Evolutionary conservation across 1,140 invertebrate species (phyloP).

Genomic region (Bactericera cockerelli): DNA sequence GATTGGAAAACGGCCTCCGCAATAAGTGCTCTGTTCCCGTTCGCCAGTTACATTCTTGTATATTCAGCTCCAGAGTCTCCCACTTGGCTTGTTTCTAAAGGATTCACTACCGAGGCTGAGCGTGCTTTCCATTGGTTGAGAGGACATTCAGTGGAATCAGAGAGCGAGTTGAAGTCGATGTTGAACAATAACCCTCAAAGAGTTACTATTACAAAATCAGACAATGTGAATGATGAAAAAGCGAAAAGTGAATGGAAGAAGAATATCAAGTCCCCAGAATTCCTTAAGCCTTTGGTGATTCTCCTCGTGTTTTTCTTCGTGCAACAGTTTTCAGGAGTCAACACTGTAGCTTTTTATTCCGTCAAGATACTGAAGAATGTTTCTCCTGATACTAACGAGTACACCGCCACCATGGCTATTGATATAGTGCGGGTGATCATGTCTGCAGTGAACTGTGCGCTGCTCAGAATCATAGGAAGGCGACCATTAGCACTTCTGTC

Average conservation of each 20-base stretch:
- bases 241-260: neutral
- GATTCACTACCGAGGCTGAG: constrained; percentile 32
- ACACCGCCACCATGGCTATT: constrained; percentile 43
- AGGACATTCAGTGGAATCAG: constrained; percentile 32
- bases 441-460: constrained; percentile 37
- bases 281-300: constrained; percentile 40
- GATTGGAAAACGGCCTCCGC: constrained; percentile 39
- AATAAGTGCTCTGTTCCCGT: constrained; percentile 34
- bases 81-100: constrained; percentile 43
- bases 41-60: constrained; percentile 32
- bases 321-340: constrained; percentile 44
- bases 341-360: constrained; percentile 56
- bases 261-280: constrained; percentile 21
- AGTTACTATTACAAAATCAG: neutral
- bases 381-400: constrained; percentile 36
- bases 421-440: constrained; percentile 47
- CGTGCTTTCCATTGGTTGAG: constrained; percentile 33
- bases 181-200: constrained; percentile 30
- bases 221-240: neutral
- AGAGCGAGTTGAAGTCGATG: constrained; percentile 32
- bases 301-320: constrained; percentile 41
- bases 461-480: constrained; percentile 40
- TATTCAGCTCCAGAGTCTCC: constrained; percentile 51
- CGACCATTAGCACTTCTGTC: constrained; percentile 40
- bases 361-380: constrained; percentile 36